Conservation (phyloP, 1,140 invertebrate genomes). For the Hylyphantes graminicola region DNA sequence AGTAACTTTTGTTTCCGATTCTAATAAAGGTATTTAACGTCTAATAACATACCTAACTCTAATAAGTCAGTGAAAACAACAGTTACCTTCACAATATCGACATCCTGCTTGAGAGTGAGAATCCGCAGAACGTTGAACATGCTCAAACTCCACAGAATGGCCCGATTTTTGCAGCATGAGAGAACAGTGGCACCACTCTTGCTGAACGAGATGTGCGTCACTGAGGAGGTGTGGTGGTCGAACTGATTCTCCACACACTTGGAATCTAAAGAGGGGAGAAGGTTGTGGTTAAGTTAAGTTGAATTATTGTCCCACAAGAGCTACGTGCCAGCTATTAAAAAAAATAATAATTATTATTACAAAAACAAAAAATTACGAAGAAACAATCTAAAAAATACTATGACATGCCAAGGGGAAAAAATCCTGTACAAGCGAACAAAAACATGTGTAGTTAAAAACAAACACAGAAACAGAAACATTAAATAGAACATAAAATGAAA, state of each 20-base stretch:
- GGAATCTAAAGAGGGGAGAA: slow-evolving; percentile 5
- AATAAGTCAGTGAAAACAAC: not conserved
- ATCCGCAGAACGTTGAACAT: slow-evolving; percentile 18
- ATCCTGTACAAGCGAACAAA: no score
- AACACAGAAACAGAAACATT: no score
- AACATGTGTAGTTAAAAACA: no score
- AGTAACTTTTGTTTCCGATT: no score
- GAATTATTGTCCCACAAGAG: no score
- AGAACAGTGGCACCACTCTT: slow-evolving; percentile 31
- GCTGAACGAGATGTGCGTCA: slow-evolving; percentile 40
- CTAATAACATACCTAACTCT: no score
- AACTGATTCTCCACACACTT: slow-evolving; percentile 28
- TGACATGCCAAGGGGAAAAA: no score
- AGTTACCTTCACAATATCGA: slow-evolving; percentile 52
- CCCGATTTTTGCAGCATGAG: slow-evolving; percentile 35
- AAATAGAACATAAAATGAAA: no score
- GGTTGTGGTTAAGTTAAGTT: no score
- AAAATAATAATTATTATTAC: not conserved
- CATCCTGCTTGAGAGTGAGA: slow-evolving; percentile 33
- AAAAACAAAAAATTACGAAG: not conserved
- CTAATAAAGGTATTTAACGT: no score
- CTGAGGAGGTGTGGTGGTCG: slow-evolving; percentile 40
- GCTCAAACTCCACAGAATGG: slow-evolving; percentile 42
- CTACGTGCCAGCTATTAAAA: no score
- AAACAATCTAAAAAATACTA: not conserved